phyloP scores from a whole-genome alignment of 2,113 vertebrate genomes.

The Gadus chalcogrammus region DNA sequence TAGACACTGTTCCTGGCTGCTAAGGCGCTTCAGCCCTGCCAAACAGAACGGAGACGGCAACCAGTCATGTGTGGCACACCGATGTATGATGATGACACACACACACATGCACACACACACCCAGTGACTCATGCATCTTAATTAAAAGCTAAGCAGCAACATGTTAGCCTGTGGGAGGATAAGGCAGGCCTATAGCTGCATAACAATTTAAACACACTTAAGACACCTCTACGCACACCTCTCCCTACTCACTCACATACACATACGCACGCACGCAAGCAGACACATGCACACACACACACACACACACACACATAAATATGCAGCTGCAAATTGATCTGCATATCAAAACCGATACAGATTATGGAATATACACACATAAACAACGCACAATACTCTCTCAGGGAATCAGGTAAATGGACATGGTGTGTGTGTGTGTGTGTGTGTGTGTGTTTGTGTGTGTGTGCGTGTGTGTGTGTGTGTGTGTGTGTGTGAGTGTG shows the following conservation, averaged over 20 bases:
- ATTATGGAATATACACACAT: too few species aligned
- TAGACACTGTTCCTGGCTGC: constrained; percentile 50
- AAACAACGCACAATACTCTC: too few species aligned
- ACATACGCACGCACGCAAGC: constrained; percentile 8
- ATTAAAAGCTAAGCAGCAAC: constrained; percentile 65
- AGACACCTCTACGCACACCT: too few species aligned
- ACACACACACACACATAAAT: constrained; percentile 12
- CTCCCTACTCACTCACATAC: background rate
- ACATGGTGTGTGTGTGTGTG: too few species aligned
- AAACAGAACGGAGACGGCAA: constrained; percentile 49
- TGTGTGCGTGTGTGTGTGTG: too few species aligned
- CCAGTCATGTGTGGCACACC: constrained; percentile 55
- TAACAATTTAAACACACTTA: constrained; percentile 30
- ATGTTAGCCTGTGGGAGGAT: constrained; percentile 54
- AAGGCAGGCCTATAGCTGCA: constrained; percentile 55
- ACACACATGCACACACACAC: constrained; percentile 1
- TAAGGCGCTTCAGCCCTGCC: constrained; percentile 45
- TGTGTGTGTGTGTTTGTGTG: too few species aligned
- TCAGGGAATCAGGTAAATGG: too few species aligned
- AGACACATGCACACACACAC: background rate
- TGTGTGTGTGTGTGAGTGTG: too few species aligned
- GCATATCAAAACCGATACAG: too few species aligned
- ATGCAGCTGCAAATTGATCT: background rate
- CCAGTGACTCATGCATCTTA: constrained; percentile 72
- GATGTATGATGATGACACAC: constrained; percentile 22